These are phyloP conservation scores for Fregetta grallaria DNA, from an alignment of 2,113 vertebrate species.

Conservation along the genomic window DNA sequence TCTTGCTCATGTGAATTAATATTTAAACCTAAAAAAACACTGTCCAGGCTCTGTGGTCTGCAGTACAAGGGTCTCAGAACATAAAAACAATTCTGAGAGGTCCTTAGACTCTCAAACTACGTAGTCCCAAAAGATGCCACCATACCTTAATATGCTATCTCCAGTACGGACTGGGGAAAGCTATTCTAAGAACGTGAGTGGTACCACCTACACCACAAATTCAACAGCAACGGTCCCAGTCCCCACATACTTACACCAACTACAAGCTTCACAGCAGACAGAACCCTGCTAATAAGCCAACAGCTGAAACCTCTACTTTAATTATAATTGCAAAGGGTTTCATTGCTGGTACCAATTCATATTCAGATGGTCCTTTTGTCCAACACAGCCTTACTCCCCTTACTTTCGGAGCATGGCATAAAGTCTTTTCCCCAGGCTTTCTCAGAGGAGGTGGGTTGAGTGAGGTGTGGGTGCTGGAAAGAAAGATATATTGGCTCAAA, in stretches of 20 bases:
- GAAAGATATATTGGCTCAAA: slow-evolving; percentile 49
- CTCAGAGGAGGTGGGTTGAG: slow-evolving; percentile 38
- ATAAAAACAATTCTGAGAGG: not conserved
- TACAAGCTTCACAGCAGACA: not conserved
- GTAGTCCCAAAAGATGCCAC: not conserved
- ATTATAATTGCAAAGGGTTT: not conserved
- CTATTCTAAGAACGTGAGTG: not conserved
- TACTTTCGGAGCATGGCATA: not conserved
- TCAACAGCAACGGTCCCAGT: not conserved
- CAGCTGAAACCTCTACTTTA: not conserved
- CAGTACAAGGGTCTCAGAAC: not conserved
- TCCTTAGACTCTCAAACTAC: not conserved
- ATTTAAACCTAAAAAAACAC: not conserved
- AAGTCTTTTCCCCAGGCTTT: slow-evolving; percentile 50
- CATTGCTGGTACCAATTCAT: not conserved
- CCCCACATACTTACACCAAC: not conserved
- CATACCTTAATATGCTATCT: not conserved
- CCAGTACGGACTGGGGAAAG: not conserved
- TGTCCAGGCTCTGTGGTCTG: not conserved
- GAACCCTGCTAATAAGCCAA: not conserved
- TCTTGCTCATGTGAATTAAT: not conserved
- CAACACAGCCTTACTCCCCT: not conserved
- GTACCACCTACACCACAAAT: not conserved
- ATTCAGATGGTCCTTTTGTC: not conserved
- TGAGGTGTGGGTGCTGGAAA: slow-evolving; percentile 60